Evolutionary conservation across 2,888 invertebrate genomes (phyloP), one percentile per base, ranked within the genome.

Genomic region (Ametastegia equiseti): DNA sequence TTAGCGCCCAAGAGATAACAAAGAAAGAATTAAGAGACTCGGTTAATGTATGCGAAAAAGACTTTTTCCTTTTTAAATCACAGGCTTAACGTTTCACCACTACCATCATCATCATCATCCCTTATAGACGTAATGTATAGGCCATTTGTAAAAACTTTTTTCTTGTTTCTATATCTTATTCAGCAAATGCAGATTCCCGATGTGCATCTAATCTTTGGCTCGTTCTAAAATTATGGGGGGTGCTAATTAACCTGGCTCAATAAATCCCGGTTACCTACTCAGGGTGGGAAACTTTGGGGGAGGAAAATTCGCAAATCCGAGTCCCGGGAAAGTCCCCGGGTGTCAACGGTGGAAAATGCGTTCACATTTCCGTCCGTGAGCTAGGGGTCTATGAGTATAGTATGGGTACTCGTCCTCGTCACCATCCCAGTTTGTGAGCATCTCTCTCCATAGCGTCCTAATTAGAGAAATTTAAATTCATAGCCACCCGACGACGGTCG

Each of bases 381-480:
- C 67, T 39, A 27, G 30, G 30, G 7, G 30, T n/a, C 33, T n/a
- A n/a, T n/a, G n/a, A n/a, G n/a, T n/a, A n/a, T n/a, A n/a, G n/a
- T n/a, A n/a, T n/a, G n/a, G n/a, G 71, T 50, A 7, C 42, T 69
- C 69, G 69, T 69, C 45, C 15, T 45, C 73, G 47, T 78, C 77
- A 39, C 42, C 57, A 60, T 63, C 42, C 7, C 42, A 27, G 60
- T 63, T 9, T 15, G 13, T 73, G 81, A 75, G 80, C 82, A 71
- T 82, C 80, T 45, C 81, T 75, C 80, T 81, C 69, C 75, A 27
- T 87, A 89, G 86, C 89, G 89, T 89, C 88, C 90, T 90, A 90
- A 91, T 90, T 91, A 91, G 89, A 89, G 89, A 90, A 90, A 91
- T 90, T 91, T 90, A 90, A 90, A 90, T 90, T 91, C 91, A 91